These are phyloP conservation scores for Euplagia quadripunctaria DNA, from an alignment of 2,888 invertebrate species.

Conservation along the genomic window DNA sequence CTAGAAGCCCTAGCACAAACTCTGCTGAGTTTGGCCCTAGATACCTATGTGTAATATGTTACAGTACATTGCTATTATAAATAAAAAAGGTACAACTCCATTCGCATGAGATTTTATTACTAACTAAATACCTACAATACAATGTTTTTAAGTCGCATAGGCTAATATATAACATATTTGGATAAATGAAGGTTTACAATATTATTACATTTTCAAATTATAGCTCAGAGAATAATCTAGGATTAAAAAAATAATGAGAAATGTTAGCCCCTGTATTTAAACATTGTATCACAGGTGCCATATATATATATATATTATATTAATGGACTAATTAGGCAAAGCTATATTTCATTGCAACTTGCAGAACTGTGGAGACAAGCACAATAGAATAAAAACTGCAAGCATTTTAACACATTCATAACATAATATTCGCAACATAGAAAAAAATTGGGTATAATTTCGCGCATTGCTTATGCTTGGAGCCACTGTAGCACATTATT, in stretches of 20 bases:
- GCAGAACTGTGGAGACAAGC: not conserved
- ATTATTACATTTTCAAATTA: no score
- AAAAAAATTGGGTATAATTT: not conserved
- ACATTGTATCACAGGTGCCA: not conserved
- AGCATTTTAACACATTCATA: not conserved
- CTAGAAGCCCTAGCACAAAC: no score
- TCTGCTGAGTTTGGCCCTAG: no score
- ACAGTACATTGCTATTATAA: no score
- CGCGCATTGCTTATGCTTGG: slow-evolving; percentile 8
- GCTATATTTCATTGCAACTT: not conserved
- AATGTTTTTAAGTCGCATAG: slow-evolving; percentile 1
- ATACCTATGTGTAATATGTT: no score
- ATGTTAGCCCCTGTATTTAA: no score
- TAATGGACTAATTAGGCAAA: not conserved
- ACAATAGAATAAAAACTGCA: not conserved
- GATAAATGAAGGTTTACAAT: no score
- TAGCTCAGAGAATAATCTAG: no score
- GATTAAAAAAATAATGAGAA: no score
- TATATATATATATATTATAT: not conserved
- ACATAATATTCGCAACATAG: slow-evolving; percentile 6
- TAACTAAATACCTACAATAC: not conserved
- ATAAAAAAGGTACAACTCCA: not conserved
- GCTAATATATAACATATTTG: not conserved
- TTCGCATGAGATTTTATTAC: not conserved
- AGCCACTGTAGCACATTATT: not conserved